Evolutionary conservation across 2,797 vertebrate species (phyloP).

Genomic region (Pogonophryne albipinna): DNA sequence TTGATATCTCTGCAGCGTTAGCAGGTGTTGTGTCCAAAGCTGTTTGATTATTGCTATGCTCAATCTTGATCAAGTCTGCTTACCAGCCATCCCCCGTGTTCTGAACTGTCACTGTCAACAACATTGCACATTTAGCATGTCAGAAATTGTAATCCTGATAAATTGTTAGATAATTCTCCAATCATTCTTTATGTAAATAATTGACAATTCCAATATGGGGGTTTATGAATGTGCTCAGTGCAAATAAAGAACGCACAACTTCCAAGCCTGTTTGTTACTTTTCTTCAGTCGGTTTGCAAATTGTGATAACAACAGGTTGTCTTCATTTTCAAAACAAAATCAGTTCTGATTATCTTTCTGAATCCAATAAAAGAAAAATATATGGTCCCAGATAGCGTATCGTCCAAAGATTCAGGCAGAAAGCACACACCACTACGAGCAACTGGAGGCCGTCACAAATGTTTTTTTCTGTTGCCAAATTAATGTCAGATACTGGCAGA

Average conservation of each 20-base stretch:
- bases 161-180: slow-evolving; percentile 63
- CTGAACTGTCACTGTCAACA: slow-evolving; percentile 60
- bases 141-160: slow-evolving; percentile 65
- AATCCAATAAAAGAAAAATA: slow-evolving; percentile 41
- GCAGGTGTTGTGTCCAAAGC: slow-evolving; percentile 78
- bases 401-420: slow-evolving; percentile 71
- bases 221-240: slow-evolving; percentile 15
- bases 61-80: slow-evolving; percentile 75
- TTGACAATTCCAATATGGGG: slow-evolving; percentile 51
- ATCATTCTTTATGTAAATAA: slow-evolving; percentile 72
- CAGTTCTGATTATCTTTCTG: not conserved
- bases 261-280: slow-evolving; percentile 25
- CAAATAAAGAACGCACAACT: slow-evolving; percentile 20
- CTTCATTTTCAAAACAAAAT: slow-evolving; percentile 42
- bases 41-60: slow-evolving; percentile 76
- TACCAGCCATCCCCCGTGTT: slow-evolving; percentile 38
- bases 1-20: slow-evolving; percentile 71
- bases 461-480: slow-evolving; percentile 80
- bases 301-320: slow-evolving; percentile 59
- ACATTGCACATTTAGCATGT: slow-evolving; percentile 67
- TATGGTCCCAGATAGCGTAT: slow-evolving; percentile 51
- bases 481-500: slow-evolving; percentile 87
- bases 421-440: slow-evolving; percentile 68
- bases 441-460: slow-evolving; percentile 73
- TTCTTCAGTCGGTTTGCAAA: slow-evolving; percentile 20